Evolutionary conservation across 2,888 invertebrate genomes (phyloP).

Genomic region (Diarsia dahlii): DNA sequence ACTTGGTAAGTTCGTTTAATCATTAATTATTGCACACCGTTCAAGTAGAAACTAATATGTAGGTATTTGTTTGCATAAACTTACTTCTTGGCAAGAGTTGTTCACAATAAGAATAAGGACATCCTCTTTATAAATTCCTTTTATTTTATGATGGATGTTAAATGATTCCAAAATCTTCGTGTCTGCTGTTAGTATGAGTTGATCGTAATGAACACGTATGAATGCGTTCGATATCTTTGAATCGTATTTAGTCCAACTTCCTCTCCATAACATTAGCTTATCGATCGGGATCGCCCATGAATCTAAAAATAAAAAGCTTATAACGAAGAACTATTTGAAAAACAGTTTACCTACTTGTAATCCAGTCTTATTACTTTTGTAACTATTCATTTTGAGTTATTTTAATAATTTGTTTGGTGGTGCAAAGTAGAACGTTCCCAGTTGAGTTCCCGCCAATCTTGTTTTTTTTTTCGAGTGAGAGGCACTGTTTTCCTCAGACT

Average conservation of each 20-base stretch:
- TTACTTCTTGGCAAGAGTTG: slow-evolving; percentile 72
- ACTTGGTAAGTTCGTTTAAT: no score
- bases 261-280: slow-evolving; percentile 81
- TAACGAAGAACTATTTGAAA: background rate
- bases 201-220: slow-evolving; percentile 78
- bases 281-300: slow-evolving; percentile 74
- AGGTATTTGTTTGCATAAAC: slow-evolving; percentile 34
- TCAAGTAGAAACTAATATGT: background rate
- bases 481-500: background rate
- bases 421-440: background rate
- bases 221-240: slow-evolving; percentile 61
- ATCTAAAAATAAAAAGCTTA: slow-evolving; percentile 65
- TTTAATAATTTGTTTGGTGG: background rate
- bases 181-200: slow-evolving; percentile 77
- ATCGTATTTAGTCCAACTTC: slow-evolving; percentile 78
- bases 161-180: slow-evolving; percentile 80
- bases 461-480: background rate
- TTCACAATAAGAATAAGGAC: slow-evolving; percentile 79
- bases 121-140: slow-evolving; percentile 82
- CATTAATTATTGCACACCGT: no score
- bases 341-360: background rate
- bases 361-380: slow-evolving; percentile 18
- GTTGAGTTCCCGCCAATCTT: slow-evolving; percentile 33
- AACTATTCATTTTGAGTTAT: slow-evolving; percentile 46
- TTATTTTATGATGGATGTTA: slow-evolving; percentile 79